These are phyloP conservation scores for Bos indicus DNA, from an alignment of 2,113 vertebrate genomes.

Conservation along the genomic window DNA sequence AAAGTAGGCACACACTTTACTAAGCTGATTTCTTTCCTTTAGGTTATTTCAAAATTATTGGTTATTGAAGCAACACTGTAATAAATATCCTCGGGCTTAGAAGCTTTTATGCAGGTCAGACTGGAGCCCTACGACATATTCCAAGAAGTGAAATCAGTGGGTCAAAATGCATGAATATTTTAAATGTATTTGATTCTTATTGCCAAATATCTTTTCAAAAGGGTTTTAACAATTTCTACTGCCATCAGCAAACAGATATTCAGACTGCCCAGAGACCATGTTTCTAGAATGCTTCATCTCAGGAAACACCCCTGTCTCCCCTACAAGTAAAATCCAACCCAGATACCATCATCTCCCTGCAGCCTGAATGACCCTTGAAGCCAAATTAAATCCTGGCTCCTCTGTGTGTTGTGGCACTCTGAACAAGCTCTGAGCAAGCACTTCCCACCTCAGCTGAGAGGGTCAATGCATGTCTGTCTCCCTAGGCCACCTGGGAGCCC, in stretches of 20 bases:
- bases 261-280: not conserved
- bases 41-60: not conserved
- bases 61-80: not conserved
- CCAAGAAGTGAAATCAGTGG: not conserved
- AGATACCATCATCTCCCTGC: rapidly evolving
- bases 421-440: too few relatives aligned
- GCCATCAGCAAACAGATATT: not conserved
- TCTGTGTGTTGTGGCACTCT: rapidly evolving
- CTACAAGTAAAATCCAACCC: not conserved
- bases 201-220: not conserved
- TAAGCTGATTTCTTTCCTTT: not conserved
- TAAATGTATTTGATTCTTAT: not conserved
- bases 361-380: not conserved
- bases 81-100: not conserved
- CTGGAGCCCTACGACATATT: not conserved
- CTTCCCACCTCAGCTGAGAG: too few relatives aligned
- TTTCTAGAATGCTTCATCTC: not conserved
- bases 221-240: not conserved
- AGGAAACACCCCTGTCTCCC: not conserved
- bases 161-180: not conserved
- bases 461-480: not conserved
- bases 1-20: not conserved
- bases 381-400: not conserved
- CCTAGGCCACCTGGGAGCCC: not conserved
- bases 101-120: not conserved